Conservation (phyloP, 2,113 vertebrate genomes). For the Sardina pilchardus region DNA sequence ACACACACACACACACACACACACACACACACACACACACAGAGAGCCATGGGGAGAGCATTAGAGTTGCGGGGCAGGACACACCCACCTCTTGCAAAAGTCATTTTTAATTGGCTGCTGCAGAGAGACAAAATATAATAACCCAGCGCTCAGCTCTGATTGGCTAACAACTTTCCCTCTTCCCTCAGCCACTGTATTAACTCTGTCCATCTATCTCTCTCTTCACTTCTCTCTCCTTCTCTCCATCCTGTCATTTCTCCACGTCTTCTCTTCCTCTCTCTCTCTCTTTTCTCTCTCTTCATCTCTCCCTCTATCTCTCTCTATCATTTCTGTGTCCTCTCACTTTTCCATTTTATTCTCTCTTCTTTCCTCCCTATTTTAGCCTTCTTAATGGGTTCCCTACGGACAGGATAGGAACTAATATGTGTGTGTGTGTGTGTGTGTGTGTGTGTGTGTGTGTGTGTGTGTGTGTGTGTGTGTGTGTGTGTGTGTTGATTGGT, state of each 20-base stretch:
- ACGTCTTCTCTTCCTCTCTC: background rate
- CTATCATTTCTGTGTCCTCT: background rate
- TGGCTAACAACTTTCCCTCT: background rate
- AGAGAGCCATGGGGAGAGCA: background rate
- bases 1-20: background rate
- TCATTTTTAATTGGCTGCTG: background rate
- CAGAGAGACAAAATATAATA: background rate
- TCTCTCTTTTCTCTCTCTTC: background rate
- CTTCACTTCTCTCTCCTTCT: background rate
- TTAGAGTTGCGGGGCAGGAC: background rate
- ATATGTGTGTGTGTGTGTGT: constrained; percentile 35
- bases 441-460: background rate
- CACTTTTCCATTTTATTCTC: background rate
- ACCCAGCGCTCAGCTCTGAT: background rate
- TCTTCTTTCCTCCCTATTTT: constrained; percentile 4
- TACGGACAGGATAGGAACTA: background rate
- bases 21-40: too few relatives aligned
- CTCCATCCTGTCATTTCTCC: too few relatives aligned
- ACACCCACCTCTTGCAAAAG: background rate
- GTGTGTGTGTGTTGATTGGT: constrained; percentile 25
- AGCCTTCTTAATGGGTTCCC: background rate
- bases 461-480: constrained; percentile 7
- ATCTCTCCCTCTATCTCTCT: background rate
- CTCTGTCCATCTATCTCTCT: background rate
- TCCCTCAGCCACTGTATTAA: too few relatives aligned